Percentiles rank a stretch among this genome's conserved stretches.
Evolutionary conservation across 1,140 invertebrate species (phyloP).

Genomic region (Pissodes strobi): DNA sequence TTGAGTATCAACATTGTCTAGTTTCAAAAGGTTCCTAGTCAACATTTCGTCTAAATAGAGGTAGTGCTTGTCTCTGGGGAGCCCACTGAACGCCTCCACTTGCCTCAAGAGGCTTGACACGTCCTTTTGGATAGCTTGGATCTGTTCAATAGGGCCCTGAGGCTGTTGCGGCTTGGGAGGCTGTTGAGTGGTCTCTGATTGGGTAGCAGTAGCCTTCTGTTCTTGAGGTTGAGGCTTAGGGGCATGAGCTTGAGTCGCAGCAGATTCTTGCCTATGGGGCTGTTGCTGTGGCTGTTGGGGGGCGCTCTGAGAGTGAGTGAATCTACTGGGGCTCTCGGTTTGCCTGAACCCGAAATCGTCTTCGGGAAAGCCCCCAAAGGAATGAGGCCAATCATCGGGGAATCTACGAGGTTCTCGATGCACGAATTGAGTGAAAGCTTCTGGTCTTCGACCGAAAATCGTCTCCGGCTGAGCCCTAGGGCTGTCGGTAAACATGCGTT

Average conservation of each 20-base stretch:
- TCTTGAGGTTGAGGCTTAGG: slow-evolving; percentile 49
- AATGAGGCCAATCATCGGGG: slow-evolving; percentile 12
- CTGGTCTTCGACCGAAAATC: slow-evolving; percentile 45
- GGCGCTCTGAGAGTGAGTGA: slow-evolving; percentile 34
- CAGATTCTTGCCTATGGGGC: slow-evolving; percentile 38
- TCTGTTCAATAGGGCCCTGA: slow-evolving; percentile 75
- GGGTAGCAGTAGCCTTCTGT: slow-evolving; percentile 49
- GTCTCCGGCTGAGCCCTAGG: slow-evolving; percentile 42
- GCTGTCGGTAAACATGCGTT: slow-evolving; percentile 24
- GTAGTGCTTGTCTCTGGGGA: slow-evolving; percentile 80
- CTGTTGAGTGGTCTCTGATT: slow-evolving; percentile 45
- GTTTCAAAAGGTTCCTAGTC: slow-evolving; percentile 85
- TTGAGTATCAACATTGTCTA: slow-evolving; percentile 91
- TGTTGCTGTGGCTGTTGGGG: slow-evolving; percentile 42
- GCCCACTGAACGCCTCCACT: slow-evolving; percentile 78
- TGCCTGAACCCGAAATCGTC: slow-evolving; percentile 24
- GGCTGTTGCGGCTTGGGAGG: slow-evolving; percentile 49
- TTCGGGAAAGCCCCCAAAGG: slow-evolving; percentile 28
- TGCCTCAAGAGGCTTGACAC: slow-evolving; percentile 76
- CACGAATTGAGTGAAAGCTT: slow-evolving; percentile 44
- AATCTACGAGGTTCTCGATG: slow-evolving; percentile 31
- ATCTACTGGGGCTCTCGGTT: slow-evolving; percentile 25
- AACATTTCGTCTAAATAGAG: slow-evolving; percentile 93
- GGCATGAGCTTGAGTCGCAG: slow-evolving; percentile 43
- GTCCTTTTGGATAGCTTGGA: slow-evolving; percentile 79